These are phyloP conservation scores for Penaeus japonicus DNA, from an alignment of 1,140 invertebrate species.

Conservation along the genomic window DNA sequence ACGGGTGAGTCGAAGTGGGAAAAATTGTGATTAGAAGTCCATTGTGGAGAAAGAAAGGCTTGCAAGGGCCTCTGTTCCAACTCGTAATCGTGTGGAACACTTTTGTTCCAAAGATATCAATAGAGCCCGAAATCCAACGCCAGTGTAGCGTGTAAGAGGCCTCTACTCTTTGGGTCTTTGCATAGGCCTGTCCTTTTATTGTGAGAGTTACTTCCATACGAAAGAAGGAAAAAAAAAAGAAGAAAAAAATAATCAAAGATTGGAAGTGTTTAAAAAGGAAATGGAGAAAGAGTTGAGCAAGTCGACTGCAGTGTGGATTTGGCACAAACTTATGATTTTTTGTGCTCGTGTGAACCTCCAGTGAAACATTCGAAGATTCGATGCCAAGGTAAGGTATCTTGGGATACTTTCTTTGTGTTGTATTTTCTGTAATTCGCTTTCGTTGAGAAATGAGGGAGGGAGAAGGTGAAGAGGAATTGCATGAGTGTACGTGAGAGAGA, in stretches of 20 bases:
- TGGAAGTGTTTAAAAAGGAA: slow-evolving; percentile 23
- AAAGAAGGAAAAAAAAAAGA: too few relatives aligned
- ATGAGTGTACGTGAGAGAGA: too few relatives aligned
- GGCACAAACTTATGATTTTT: slow-evolving; percentile 24
- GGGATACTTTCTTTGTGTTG: too few relatives aligned
- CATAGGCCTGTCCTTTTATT: too few relatives aligned
- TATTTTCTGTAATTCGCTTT: background rate
- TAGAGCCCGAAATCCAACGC: background rate
- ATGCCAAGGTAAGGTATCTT: slow-evolving; percentile 32
- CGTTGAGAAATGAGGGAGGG: background rate
- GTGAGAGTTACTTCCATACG: background rate
- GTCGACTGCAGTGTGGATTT: slow-evolving; percentile 28
- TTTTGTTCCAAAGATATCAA: background rate
- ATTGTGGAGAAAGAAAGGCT: slow-evolving; percentile 38
- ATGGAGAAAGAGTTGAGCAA: slow-evolving; percentile 24
- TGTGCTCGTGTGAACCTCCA: slow-evolving; percentile 13
- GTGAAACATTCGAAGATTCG: background rate
- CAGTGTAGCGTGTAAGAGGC: slow-evolving; percentile 3
- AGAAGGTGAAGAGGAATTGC: too few relatives aligned
- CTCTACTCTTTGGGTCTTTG: too few relatives aligned
- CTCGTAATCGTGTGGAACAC: slow-evolving; percentile 24
- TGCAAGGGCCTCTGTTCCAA: slow-evolving; percentile 21
- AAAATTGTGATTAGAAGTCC: background rate
- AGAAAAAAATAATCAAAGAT: background rate
- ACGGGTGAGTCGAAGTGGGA: slow-evolving; percentile 16